These are phyloP conservation scores for Salarias fasciatus DNA, from an alignment of 2,797 vertebrate species.

Conservation along the genomic window DNA sequence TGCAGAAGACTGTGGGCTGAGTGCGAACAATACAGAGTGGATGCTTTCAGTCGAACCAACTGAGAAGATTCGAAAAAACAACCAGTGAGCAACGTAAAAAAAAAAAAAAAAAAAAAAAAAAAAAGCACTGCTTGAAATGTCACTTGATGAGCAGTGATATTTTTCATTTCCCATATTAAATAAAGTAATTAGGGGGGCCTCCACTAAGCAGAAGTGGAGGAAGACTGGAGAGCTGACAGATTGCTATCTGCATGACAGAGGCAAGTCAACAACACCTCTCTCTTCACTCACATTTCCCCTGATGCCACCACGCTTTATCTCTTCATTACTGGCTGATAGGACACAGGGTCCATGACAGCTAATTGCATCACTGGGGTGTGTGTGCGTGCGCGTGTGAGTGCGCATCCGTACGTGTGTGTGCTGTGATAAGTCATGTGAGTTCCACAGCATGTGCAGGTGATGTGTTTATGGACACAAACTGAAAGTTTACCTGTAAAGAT, in stretches of 20 bases:
- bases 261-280: conserved; percentile 73
- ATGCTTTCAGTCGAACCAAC: no score
- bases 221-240: conserved; percentile 67
- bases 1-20: no score
- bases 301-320: conserved; percentile 68
- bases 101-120: conserved; percentile 8
- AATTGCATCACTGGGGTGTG: conserved; percentile 53
- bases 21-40: no score
- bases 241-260: conserved; percentile 71
- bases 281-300: conserved; percentile 69
- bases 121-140: conserved; percentile 56
- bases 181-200: conserved; percentile 66
- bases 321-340: conserved; percentile 66
- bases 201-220: conserved; percentile 62
- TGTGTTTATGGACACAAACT: background rate
- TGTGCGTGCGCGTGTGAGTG: conserved; percentile 7
- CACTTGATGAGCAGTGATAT: conserved; percentile 58
- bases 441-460: conserved; percentile 16
- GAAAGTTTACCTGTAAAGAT: conserved; percentile 33
- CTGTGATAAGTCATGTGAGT: no score
- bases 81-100: conserved; percentile 5
- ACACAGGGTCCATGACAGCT: conserved; percentile 57
- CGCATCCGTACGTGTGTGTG: conserved; percentile 5
- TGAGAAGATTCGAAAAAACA: no score
- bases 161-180: conserved; percentile 63